Conservation (phyloP, 2,113 vertebrate genomes). For the Mungos mungo region DNA sequence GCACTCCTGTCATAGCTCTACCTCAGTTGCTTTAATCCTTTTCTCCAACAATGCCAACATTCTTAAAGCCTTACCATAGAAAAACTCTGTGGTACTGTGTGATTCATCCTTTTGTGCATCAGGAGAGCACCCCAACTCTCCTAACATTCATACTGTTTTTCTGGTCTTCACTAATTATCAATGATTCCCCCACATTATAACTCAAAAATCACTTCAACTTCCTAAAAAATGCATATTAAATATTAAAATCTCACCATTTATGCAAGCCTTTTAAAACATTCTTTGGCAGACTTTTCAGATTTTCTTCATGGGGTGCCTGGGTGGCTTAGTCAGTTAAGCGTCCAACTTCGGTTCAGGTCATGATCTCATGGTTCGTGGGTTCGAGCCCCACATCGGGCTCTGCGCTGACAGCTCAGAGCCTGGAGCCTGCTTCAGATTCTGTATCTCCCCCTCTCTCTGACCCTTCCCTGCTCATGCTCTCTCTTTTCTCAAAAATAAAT, state of each 20-base stretch:
- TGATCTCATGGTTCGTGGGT: too few relatives aligned
- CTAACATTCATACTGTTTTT: background rate
- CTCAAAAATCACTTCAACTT: slow-evolving; percentile 18
- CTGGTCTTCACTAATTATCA: background rate
- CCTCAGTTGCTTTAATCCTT: background rate
- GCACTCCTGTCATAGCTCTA: background rate
- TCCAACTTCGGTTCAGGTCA: too few relatives aligned
- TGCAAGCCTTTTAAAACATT: background rate
- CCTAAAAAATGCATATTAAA: background rate
- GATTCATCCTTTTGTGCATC: background rate
- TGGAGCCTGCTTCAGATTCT: too few relatives aligned
- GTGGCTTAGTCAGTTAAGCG: too few relatives aligned
- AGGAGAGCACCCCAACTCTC: background rate
- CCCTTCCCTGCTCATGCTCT: too few relatives aligned
- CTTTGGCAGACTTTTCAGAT: background rate
- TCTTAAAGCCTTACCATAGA: background rate
- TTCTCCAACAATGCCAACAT: background rate
- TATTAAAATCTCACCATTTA: background rate
- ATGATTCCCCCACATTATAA: background rate
- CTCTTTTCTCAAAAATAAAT: too few relatives aligned
- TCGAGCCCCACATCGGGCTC: too few relatives aligned
- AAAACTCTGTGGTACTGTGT: background rate
- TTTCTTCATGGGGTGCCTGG: background rate
- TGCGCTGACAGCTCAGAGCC: too few relatives aligned
- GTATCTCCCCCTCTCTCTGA: too few relatives aligned